Evolutionary conservation across 37 sponge, comb jelly and placozoan species (phyloP).

Genomic region (Petrosia ficiformis): DNA sequence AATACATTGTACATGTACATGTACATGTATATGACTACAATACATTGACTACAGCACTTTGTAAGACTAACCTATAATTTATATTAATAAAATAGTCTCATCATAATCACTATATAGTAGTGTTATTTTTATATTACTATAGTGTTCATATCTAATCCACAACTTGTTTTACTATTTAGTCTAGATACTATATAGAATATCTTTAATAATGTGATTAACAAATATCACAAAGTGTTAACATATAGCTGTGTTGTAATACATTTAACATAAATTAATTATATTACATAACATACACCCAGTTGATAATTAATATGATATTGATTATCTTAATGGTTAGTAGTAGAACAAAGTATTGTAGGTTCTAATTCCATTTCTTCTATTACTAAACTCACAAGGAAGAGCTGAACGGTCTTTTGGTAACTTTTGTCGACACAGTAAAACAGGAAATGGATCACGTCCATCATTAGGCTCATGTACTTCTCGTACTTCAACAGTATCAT

Average conservation of each 20-base stretch:
- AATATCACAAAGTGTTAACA: neutral
- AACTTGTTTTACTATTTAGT: too few relatives aligned
- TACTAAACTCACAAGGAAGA: slow-evolving; percentile 69
- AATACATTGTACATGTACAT: neutral
- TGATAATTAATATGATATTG: neutral
- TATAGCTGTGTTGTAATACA: neutral
- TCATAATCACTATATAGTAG: too few relatives aligned
- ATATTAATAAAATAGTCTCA: too few relatives aligned
- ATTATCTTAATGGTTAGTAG: neutral
- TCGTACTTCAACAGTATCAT: slow-evolving; percentile 92
- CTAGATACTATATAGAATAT: too few relatives aligned
- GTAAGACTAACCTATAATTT: too few relatives aligned
- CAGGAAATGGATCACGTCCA: slow-evolving; percentile 96
- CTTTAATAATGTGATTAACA: too few relatives aligned
- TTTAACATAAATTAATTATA: neutral
- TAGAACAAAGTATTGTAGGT: too few relatives aligned
- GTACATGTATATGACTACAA: neutral
- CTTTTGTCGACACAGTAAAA: slow-evolving; percentile 86
- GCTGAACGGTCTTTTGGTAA: slow-evolving; percentile 71
- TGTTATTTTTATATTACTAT: too few relatives aligned
- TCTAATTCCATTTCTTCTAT: too few relatives aligned
- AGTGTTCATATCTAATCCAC: too few relatives aligned
- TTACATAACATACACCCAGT: neutral
- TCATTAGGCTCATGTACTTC: slow-evolving; percentile 93
- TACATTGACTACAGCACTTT: neutral